A percentile compares a stretch with the other conserved stretches of the same genome.
Conservation (phyloP, 2,113 vertebrate genomes). For the Triplophysa dalaica region DNA sequence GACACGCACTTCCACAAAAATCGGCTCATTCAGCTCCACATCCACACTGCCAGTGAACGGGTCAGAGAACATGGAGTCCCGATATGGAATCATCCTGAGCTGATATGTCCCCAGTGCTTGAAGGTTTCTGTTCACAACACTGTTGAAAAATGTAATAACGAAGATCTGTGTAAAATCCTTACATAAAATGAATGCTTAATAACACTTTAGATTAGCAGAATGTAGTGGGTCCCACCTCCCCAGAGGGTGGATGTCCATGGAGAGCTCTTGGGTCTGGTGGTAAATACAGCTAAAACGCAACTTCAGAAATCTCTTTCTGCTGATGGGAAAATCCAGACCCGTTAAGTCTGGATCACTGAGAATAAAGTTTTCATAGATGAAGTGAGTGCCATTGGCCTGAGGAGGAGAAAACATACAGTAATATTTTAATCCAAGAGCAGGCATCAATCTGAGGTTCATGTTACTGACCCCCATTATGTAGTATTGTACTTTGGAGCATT, state of each 20-base stretch:
- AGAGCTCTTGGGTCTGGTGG: conserved; percentile 13
- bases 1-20: conserved; percentile 61
- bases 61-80: conserved; percentile 53
- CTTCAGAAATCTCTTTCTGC: not conserved
- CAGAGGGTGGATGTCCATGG: conserved; percentile 34
- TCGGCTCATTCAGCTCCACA: conserved; percentile 49
- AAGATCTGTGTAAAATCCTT: no score
- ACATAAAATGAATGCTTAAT: no score
- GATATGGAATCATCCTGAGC: conserved; percentile 62
- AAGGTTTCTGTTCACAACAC: conserved; percentile 58
- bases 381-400: conserved; percentile 40
- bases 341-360: not conserved
- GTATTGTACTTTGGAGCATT: no score
- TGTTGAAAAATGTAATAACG: conserved; percentile 29
- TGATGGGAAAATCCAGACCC: not conserved
- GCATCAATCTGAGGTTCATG: no score
- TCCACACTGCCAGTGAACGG: conserved; percentile 38
- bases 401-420: not conserved
- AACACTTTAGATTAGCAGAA: not conserved
- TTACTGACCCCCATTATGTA: no score
- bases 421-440: no score
- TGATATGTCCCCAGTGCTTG: conserved; percentile 57
- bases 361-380: conserved; percentile 41
- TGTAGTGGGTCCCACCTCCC: conserved; percentile 16
- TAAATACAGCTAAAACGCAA: conserved; percentile 31